These are phyloP conservation scores for Tapirus terrestris DNA, from an alignment of 2,113 vertebrate species.

Conservation along the genomic window DNA sequence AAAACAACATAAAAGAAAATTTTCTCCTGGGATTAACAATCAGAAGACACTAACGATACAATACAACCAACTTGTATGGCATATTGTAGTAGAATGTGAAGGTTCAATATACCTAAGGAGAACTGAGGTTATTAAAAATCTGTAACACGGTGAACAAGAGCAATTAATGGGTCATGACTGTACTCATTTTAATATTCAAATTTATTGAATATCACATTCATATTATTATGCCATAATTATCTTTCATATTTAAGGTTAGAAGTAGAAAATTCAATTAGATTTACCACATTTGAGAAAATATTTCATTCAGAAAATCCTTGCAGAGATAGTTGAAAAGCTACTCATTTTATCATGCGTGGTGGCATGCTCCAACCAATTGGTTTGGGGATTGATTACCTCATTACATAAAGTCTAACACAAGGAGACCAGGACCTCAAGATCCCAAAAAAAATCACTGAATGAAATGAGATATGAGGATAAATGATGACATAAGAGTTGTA, in stretches of 20 bases:
- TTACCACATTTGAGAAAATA: neutral
- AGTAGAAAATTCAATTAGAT: neutral
- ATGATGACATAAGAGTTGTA: neutral
- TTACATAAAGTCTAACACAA: neutral
- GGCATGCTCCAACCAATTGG: neutral
- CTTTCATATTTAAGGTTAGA: neutral
- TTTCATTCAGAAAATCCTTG: neutral
- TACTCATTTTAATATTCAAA: neutral
- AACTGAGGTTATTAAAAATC: neutral
- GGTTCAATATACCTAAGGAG: neutral
- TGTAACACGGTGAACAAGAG: neutral
- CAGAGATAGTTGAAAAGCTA: neutral
- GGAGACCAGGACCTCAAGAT: neutral
- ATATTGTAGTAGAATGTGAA: neutral
- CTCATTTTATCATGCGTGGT: neutral
- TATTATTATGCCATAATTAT: neutral
- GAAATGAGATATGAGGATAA: neutral
- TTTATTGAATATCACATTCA: neutral
- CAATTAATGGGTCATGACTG: neutral
- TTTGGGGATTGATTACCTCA: neutral
- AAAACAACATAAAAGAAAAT: neutral
- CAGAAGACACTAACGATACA: neutral
- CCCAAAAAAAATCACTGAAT: neutral
- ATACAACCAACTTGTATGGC: neutral
- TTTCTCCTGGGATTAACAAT: neutral